Evolutionary conservation across 2,113 vertebrate species (phyloP).

Genomic region (Procavia capensis): DNA sequence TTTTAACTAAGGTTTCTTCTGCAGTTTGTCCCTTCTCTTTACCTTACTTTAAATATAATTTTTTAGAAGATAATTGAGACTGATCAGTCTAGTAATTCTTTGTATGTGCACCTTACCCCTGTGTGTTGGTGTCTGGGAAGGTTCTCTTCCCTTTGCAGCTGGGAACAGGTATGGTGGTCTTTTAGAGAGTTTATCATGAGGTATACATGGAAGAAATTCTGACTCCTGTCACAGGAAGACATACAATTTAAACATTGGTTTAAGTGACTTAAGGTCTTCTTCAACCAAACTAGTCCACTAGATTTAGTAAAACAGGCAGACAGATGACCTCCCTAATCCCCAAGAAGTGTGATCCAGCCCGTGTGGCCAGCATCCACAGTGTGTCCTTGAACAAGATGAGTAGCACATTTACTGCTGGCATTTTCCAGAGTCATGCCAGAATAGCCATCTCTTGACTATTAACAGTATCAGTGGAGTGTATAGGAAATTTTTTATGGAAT

Average conservation of each 20-base stretch:
- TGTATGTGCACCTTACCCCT: neutral
- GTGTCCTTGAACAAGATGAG: neutral
- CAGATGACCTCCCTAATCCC: neutral
- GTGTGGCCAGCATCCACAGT: too few relatives aligned
- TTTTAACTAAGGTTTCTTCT: slow-evolving; percentile 74
- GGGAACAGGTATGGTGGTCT: neutral
- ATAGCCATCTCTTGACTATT: neutral
- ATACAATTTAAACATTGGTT: neutral
- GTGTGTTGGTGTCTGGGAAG: neutral
- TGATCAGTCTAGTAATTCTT: neutral
- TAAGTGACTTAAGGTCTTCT: neutral
- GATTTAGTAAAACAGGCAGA: neutral
- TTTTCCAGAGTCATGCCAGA: neutral
- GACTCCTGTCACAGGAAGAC: neutral
- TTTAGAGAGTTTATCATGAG: neutral
- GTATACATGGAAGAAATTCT: neutral
- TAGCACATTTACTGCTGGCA: neutral
- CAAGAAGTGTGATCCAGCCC: neutral
- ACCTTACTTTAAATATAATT: slow-evolving; percentile 65
- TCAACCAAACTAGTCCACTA: neutral
- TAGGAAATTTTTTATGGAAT: neutral
- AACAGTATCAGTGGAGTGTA: neutral
- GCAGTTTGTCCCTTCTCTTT: neutral
- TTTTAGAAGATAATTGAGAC: neutral
- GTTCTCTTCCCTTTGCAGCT: neutral